Evolutionary conservation across 2,888 invertebrate genomes (phyloP).

Genomic region (Caenorhabditis sp.): DNA sequence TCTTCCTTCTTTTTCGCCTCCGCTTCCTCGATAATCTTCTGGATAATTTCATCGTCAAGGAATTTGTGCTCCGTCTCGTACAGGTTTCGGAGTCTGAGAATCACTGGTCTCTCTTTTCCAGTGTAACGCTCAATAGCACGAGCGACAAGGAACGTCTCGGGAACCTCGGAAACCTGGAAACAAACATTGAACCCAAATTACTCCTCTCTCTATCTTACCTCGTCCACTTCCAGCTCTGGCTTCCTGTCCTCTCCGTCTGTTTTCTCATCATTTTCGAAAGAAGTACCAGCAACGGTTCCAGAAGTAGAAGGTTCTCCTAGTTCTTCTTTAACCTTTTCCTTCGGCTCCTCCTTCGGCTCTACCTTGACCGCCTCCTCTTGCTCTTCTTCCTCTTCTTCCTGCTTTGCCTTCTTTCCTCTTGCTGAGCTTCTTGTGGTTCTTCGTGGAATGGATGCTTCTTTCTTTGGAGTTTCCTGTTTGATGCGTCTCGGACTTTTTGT

Average conservation of each 20-base stretch:
- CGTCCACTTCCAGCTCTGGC: not conserved
- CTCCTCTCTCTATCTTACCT: no score
- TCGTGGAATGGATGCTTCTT: no score
- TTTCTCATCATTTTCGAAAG: not conserved
- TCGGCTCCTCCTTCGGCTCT: not conserved
- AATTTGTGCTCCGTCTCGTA: conserved; percentile 10
- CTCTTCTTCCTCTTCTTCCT: not conserved
- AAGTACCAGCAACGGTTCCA: no score
- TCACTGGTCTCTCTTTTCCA: not conserved
- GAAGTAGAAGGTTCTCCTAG: not conserved
- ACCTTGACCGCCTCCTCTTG: not conserved
- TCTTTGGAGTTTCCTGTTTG: conserved; percentile 3
- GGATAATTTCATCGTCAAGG: no score
- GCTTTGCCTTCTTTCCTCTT: not conserved
- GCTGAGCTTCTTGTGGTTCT: no score
- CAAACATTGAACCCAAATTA: no score
- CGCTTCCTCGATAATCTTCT: no score
- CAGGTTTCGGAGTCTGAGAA: conserved; percentile 17
- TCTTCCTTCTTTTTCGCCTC: not conserved
- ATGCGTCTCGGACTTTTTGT: not conserved
- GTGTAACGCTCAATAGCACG: conserved; percentile 13
- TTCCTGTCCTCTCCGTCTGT: not conserved
- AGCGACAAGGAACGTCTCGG: not conserved
- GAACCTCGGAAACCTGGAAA: conserved; percentile 3
- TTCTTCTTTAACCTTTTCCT: not conserved